phyloP scores from a whole-genome alignment of 2,888 invertebrate genomes.

The Callosobruchus maculatus region DNA sequence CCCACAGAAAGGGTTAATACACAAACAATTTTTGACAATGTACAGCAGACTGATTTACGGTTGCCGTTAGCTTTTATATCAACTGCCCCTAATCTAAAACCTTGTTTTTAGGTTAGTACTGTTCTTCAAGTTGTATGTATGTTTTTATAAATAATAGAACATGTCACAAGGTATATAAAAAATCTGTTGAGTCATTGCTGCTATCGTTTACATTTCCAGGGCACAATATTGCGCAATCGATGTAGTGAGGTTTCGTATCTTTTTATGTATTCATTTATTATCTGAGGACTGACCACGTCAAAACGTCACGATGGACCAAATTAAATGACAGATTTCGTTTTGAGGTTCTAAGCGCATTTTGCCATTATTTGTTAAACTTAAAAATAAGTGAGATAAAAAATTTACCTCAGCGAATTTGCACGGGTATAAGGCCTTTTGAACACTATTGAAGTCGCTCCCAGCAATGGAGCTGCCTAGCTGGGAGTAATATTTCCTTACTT shows the following conservation, averaged over 20 bases:
- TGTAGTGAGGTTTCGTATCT: not conserved
- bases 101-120: slow-evolving; percentile 23
- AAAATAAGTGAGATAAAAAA: too few species aligned
- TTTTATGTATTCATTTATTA: not conserved
- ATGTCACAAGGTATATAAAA: slow-evolving; percentile 33
- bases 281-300: not conserved
- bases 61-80: slow-evolving; percentile 25
- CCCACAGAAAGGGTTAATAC: not conserved
- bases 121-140: slow-evolving; percentile 28
- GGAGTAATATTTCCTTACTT: too few species aligned
- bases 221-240: slow-evolving; percentile 22
- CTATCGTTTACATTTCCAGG: slow-evolving; percentile 29
- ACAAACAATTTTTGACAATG: not conserved
- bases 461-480: too few species aligned
- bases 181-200: slow-evolving; percentile 24
- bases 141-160: slow-evolving; percentile 40
- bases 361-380: too few species aligned
- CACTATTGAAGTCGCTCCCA: too few species aligned
- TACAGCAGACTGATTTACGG: slow-evolving; percentile 5
- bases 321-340: too few species aligned
- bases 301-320: too few species aligned
- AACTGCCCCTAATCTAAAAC: slow-evolving; percentile 26
- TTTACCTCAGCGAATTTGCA: too few species aligned
- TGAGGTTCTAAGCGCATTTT: too few species aligned
- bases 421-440: too few species aligned